These are phyloP conservation scores for Tonatia bakeri DNA, from an alignment of 2,113 vertebrate species.

Conservation along the genomic window DNA sequence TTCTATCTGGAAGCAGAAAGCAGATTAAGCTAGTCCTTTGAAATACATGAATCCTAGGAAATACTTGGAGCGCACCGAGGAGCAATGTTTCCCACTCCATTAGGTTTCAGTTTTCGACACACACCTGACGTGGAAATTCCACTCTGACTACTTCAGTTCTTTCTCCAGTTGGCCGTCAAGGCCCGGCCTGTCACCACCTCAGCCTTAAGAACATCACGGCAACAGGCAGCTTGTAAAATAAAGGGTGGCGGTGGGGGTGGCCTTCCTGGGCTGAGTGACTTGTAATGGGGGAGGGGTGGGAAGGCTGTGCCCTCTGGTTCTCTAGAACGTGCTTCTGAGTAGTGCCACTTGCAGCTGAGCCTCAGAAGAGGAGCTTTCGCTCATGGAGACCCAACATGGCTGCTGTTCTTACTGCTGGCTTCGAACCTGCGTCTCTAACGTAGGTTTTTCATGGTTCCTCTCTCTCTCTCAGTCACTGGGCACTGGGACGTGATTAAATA, in stretches of 20 bases:
- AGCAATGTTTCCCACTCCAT: not conserved
- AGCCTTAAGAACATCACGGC: not conserved
- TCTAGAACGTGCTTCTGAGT: not conserved
- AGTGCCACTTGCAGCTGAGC: not conserved
- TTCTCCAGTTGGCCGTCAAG: not conserved
- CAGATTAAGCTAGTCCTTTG: not conserved
- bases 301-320: not conserved
- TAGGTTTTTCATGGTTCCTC: not conserved
- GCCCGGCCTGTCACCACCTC: not conserved
- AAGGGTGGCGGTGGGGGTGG: not conserved
- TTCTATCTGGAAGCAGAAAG: not conserved
- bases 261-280: not conserved
- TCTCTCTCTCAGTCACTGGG: not conserved
- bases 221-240: not conserved
- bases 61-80: not conserved
- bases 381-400: not conserved
- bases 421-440: not conserved
- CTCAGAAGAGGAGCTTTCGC: not conserved
- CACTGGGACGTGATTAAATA: not conserved
- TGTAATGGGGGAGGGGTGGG: not conserved
- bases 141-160: not conserved
- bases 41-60: not conserved
- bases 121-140: not conserved
- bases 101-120: not conserved
- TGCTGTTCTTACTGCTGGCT: not conserved